Base-by-base conservation (phyloP, 2,888 invertebrate species). In the Maniola hyperantus region DNA sequence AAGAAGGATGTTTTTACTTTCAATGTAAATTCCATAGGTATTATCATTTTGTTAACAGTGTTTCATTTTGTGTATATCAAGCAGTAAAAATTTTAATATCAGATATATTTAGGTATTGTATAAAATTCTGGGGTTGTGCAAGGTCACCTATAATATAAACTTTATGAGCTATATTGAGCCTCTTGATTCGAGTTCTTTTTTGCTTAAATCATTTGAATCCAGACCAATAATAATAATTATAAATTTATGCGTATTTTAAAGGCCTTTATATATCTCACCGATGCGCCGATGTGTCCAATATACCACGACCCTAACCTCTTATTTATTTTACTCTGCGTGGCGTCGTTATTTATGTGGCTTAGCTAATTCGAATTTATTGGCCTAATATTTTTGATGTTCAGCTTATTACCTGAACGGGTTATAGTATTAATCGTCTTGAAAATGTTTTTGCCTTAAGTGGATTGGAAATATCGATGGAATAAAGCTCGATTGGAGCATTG, bases 401-500 rank as follows among this genome's bases (percentile, higher is more conserved):
- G 55, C 18, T 18, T 55, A 55, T 55, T 36, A 36, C 8, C 54
- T 36, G 36, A 54, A 54, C 10, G 10, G n/a, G 20, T 42, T 15
- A n/a, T n/a, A 5, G 54, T 34, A 15, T 36, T 39, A 42, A 39
- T 11, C 55, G 15, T 39, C 57, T 42, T 39, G 20, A 57, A 57
- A 57, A 39, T 57, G 20, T 57, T 42, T 55, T 55, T 11, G 57
- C 20, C 36, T 57, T 20, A 20, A 42, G 18, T 57, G 42, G 39
- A 57, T 39, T 50, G 50, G 57, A 55, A 39, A 48, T 42, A 54
- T 58, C 51, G 65, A 59, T 70, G 55, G 57, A 63, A 64, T 65
- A 66, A 67, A 70, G 70, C 60, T 71, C 67, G 68, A 65, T 71
- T 66, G 65, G 70, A 72, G 70, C 64, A 68, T 73, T 74, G 69